Base-by-base conservation (phyloP, 2,888 invertebrate species). In the Coecobrya sp. region DNA sequence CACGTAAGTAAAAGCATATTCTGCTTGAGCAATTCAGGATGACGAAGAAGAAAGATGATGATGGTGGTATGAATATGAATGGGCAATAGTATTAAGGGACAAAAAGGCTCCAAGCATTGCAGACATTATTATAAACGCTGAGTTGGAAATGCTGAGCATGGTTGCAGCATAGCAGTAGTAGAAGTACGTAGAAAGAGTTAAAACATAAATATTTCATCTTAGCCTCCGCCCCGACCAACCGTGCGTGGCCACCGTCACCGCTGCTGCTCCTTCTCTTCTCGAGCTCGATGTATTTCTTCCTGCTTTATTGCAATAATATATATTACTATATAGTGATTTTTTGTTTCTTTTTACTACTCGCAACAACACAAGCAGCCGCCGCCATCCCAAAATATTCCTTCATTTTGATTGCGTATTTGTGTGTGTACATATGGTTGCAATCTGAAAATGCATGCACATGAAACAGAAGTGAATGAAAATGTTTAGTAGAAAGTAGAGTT, bases 201-300 rank as follows among this genome's bases (percentile, higher is more conserved):
- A 86, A 87, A 49, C 91, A 91, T 91, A 91, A 91, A 91, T 91
- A 91, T 91, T 91, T 91, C 91, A 87, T 87, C 70, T 87, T 25
- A 91, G 86, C 82, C 91, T 86, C 91, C 91, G 91, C 91, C 91
- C 91, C 86, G 62, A 87, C 91, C 91, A 91, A 91, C 82, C 55
- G 86, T 86, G 82, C 91, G 91, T 91, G 91, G 91, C 91, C 82
- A 91, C 91, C 91, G 91, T 87, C 91, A 73, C 68, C 30, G 68
- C 52, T 27, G 25, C 42, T 91, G 45, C 81, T 79, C 13, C 59
- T 82, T 2, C 36, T 52, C 22, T 16, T 52, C 19, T 10, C 70
- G 22, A 10, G 30, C 22, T 68, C 8, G 25, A 4, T 65, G 22
- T 16, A 45, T 49, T 89, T 45, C 45, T 36, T 73, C 65, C 62